Conservation (phyloP, 1,140 invertebrate genomes). For the Hyles vespertilio region DNA sequence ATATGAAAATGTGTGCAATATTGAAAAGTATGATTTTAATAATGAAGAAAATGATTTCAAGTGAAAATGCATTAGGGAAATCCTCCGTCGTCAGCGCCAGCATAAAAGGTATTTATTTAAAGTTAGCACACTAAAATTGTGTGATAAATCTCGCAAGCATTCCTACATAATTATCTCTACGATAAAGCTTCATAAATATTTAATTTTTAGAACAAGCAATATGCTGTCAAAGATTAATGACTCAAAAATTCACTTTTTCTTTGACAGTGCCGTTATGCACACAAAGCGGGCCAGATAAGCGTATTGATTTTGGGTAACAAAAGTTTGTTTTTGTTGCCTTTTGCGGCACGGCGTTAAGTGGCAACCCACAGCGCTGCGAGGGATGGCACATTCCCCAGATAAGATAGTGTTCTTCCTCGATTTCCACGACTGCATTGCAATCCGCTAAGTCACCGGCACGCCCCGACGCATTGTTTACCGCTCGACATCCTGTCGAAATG, state of each 20-base stretch:
- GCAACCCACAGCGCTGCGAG: slow-evolving; percentile 45
- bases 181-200: slow-evolving; percentile 25
- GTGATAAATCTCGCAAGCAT: slow-evolving; percentile 30
- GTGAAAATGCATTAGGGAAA: no score
- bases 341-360: slow-evolving; percentile 55
- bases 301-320: slow-evolving; percentile 51
- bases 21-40: no score
- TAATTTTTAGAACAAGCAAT: slow-evolving; percentile 25
- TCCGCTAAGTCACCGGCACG: slow-evolving; percentile 46
- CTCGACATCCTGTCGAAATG: slow-evolving; percentile 17
- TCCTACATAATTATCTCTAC: slow-evolving; percentile 23
- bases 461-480: slow-evolving; percentile 11
- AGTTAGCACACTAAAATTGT: slow-evolving; percentile 14
- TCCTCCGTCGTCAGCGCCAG: not conserved
- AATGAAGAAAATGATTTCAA: no score
- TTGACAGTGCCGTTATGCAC: slow-evolving; percentile 35
- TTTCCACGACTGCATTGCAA: slow-evolving; percentile 41
- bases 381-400: slow-evolving; percentile 64
- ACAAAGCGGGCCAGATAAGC: slow-evolving; percentile 49
- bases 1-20: no score
- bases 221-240: slow-evolving; percentile 36
- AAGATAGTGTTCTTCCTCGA: slow-evolving; percentile 42
- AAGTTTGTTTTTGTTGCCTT: slow-evolving; percentile 40
- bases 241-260: slow-evolving; percentile 31
- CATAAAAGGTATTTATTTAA: slow-evolving; percentile 1